Percentiles rank a stretch among this genome's conserved stretches.
These are phyloP conservation scores for Drosophila anceps DNA, from an alignment of 2,888 invertebrate genomes.

Conservation along the genomic window DNA sequence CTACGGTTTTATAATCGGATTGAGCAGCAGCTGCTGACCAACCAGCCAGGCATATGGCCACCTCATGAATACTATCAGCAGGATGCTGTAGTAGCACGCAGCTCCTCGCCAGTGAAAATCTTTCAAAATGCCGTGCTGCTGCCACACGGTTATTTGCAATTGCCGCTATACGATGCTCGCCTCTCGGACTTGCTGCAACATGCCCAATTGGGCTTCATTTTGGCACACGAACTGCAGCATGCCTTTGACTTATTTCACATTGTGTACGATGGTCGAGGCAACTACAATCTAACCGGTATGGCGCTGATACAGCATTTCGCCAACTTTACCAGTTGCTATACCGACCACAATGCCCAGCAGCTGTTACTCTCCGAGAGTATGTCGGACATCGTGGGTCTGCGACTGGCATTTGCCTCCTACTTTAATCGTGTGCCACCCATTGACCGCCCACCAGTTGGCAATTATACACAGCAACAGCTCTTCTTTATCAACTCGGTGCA, in stretches of 20 bases:
- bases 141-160: slow-evolving; percentile 75
- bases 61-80: slow-evolving; percentile 60
- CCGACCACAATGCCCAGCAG: slow-evolving; percentile 26
- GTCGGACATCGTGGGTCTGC: slow-evolving; percentile 76
- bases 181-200: slow-evolving; percentile 64
- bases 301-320: slow-evolving; percentile 64
- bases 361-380: slow-evolving; percentile 72
- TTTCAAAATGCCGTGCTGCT: slow-evolving; percentile 76
- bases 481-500: slow-evolving; percentile 80
- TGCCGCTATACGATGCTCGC: slow-evolving; percentile 65
- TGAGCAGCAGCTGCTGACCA: slow-evolving; percentile 54
- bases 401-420: slow-evolving; percentile 67
- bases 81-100: slow-evolving; percentile 59
- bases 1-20: slow-evolving; percentile 52
- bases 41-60: slow-evolving; percentile 36
- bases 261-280: slow-evolving; percentile 69
- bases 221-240: slow-evolving; percentile 79
- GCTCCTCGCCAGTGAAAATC: slow-evolving; percentile 78
- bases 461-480: slow-evolving; percentile 48
- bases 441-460: not conserved
- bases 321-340: slow-evolving; percentile 66
- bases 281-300: slow-evolving; percentile 68
- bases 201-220: slow-evolving; percentile 74
- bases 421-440: slow-evolving; percentile 37
- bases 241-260: slow-evolving; percentile 79